Evolutionary conservation across 1,140 invertebrate species (phyloP), one percentile per base, ranked within the genome.

Genomic region (Drosophila nigromelanica): DNA sequence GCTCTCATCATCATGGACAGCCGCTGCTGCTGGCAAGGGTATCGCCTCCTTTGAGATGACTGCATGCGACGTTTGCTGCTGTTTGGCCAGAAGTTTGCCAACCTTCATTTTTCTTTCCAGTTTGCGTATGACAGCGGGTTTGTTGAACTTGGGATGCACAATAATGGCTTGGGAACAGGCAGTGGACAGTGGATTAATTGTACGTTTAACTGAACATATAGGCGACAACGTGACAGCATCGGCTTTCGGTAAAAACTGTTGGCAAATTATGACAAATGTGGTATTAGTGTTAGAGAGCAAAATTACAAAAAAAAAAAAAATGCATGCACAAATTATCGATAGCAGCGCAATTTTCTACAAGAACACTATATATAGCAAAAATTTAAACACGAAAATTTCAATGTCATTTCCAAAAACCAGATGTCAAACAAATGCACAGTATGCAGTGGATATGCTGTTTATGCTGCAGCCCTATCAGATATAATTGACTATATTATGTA

Each of bases 11-110:
- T 73, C 79, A 15, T 70, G 47, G 11, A 21, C 48, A 7, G 4
- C 15, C 24, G 48, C 3, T 50, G 35, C 35, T 42, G 66, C 35
- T 14, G 63, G 70, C 62, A 91, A 42, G 1, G 89, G 85, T 58
- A 91, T 91, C 21, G 89, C 71, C 4, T 89, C 79, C n/a, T 45
- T 60, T 4, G 76, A 80, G 15, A 80, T 70, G 4, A 69, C 24
- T 24, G 59, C 43, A 35, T 42, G 10, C 42, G 24, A 6, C 21
- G 50, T 30, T 15, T 47, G 58, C 24, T 60, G 70, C n/a, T 77
- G 76, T 18, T 87, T 87, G 18, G 51, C 76, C 40, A 83, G 10
- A 1, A 82, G n/a, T 10, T 45, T 45, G 6, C 37, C 37, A n/a
- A 89, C 42, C 40, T 89, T 89, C 1, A 77, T 45, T 12, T 37